phyloP scores from a whole-genome alignment of 2,113 vertebrate genomes.

The Xyliphius kryptos region DNA sequence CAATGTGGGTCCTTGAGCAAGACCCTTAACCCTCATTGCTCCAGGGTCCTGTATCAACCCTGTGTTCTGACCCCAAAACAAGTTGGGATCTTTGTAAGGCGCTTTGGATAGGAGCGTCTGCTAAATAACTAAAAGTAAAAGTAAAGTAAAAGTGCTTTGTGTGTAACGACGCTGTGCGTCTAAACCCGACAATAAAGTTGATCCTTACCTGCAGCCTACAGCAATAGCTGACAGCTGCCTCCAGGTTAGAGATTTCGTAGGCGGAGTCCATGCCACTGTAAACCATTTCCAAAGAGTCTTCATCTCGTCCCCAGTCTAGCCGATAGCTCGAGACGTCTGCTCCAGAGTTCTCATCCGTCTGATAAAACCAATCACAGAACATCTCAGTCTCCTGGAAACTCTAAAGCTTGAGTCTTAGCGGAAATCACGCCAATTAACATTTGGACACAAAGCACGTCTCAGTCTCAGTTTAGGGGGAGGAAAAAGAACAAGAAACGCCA shows the following conservation, averaged over 20 bases:
- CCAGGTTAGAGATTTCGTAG: constrained; percentile 79
- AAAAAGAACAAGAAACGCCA: constrained; percentile 8
- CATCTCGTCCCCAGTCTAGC: constrained; percentile 86
- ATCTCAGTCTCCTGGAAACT: constrained; percentile 23
- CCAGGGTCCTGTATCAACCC: no score
- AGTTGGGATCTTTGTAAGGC: no score
- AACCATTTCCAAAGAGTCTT: constrained; percentile 76
- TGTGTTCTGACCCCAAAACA: no score
- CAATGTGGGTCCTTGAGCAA: no score
- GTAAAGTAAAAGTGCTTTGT: no score
- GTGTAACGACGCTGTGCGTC: no score
- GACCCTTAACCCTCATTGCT: no score
- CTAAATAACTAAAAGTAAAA: no score
- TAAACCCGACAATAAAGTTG: neutral
- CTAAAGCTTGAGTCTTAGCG: neutral
- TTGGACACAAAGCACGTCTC: constrained; percentile 1
- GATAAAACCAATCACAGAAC: constrained; percentile 32
- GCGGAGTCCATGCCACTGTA: constrained; percentile 77
- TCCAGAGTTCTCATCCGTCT: constrained; percentile 90
- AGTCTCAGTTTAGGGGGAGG: constrained; percentile 3
- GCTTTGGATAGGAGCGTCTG: no score
- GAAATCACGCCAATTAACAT: constrained; percentile 23
- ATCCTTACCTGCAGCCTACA: constrained; percentile 76
- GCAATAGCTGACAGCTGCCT: constrained; percentile 80
- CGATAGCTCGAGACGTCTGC: constrained; percentile 90